Conservation (phyloP, 2,113 vertebrate genomes). For the Ondatra zibethicus region DNA sequence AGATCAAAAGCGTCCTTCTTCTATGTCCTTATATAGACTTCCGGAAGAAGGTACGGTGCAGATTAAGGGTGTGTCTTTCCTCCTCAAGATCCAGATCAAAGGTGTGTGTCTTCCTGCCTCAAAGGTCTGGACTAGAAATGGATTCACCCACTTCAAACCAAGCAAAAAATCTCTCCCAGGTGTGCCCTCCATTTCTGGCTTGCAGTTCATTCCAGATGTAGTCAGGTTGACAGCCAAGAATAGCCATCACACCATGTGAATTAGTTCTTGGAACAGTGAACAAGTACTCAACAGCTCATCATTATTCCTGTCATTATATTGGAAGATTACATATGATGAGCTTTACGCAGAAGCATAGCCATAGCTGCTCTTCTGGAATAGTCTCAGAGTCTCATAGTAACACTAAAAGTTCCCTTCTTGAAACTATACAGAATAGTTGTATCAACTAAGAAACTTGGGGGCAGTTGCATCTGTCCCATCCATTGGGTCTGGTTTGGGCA, state of each 20-base stretch:
- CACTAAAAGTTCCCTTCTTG: constrained; percentile 24
- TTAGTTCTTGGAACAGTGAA: not conserved
- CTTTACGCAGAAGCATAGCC: not conserved
- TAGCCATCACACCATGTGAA: not conserved
- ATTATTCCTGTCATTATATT: not conserved
- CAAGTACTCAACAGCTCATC: not conserved
- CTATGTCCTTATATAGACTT: not conserved
- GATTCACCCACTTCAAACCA: not conserved
- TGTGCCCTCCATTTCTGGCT: not conserved
- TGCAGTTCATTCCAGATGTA: not conserved
- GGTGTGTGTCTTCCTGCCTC: not conserved
- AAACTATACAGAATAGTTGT: not conserved
- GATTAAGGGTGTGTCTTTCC: not conserved
- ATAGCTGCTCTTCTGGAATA: constrained; percentile 16
- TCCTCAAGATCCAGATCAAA: not conserved
- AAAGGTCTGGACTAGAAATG: not conserved
- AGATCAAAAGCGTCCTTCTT: not conserved
- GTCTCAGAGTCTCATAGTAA: not conserved
- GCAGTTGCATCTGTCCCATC: not conserved
- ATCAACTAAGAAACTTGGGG: not conserved
- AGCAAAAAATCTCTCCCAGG: not conserved
- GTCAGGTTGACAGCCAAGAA: not conserved
- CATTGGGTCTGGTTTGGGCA: not conserved
- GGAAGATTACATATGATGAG: not conserved
- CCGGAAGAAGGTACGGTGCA: not conserved